Base-by-base conservation (phyloP, 1,140 invertebrate species). In the Mya arenaria region DNA sequence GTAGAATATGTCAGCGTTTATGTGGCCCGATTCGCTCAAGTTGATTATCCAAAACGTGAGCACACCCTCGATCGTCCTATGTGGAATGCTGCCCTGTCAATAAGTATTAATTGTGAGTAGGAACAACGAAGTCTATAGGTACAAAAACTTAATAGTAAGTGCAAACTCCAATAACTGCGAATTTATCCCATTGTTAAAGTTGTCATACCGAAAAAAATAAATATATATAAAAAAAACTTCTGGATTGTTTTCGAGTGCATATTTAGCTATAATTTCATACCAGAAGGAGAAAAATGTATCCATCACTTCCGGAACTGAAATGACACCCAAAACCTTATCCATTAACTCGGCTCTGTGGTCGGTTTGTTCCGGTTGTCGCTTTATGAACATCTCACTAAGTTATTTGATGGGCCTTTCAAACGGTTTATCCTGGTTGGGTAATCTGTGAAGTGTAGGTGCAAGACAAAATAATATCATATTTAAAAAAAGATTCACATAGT, bases 1-100 rank as follows among this genome's bases (percentile, higher is more conserved):
- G 10, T 19, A 55, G 25, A 72, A 72, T n/a, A 72, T 30, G 0
- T 72, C 69, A 0, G 48, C 48, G 44, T 72, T 32, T 55, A 72
- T 72, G 19, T 72, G 52, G 8, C 66, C 41, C 6, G 4, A 5
- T 5, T 62, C 58, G 36, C 13, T 28, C 28, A 15, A 62, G 28
- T 13, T 6, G 19, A 13, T 32, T 3, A 62, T 8, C 58, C 58
- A 62, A 4, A 15, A 28, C 2, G n/a, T 15, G 8, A 32, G 58
- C 17, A 62, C 4, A 5, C 58, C 58, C 10, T 32, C 3, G 30
- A n/a, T n/a, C n/a, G n/a, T 28, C 19, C 58, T 62, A 30, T 62
- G 58, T 62, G 58, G 58, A 32, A 62, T 32, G 28, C 4, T 32
- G 4, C 58, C 58, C 58, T 62, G 28, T 28, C 17, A 62, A 13